These are phyloP conservation scores for Spatulosminthurus flaviceps DNA, from an alignment of 2,888 invertebrate species.

Conservation along the genomic window DNA sequence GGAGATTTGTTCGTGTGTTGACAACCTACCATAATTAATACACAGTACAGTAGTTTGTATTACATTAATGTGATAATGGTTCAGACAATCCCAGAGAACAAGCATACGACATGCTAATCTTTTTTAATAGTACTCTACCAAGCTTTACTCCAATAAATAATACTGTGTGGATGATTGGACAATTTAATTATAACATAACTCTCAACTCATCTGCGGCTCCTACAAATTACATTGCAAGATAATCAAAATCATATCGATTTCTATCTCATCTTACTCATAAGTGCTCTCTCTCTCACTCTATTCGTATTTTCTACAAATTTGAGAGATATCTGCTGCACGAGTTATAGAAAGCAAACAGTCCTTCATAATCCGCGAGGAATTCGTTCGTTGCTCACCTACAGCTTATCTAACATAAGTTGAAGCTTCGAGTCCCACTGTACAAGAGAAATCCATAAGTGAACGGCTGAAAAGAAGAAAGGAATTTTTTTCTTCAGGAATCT, in stretches of 20 bases:
- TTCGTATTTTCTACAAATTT: neutral
- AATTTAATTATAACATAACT: neutral
- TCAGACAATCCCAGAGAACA: no score
- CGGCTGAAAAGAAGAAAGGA: neutral
- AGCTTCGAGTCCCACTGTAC: neutral
- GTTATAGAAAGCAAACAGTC: neutral
- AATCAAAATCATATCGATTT: constrained; percentile 4
- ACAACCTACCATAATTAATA: neutral
- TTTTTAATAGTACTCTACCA: no score
- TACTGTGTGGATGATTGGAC: neutral
- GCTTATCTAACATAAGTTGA: no score
- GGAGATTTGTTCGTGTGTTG: neutral
- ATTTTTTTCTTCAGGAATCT: constrained; percentile 5
- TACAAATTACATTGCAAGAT: neutral
- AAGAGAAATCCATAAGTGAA: constrained; percentile 3
- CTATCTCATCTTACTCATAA: neutral
- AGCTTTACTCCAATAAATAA: no score
- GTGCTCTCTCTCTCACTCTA: neutral
- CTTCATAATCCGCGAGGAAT: neutral
- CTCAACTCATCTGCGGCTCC: neutral
- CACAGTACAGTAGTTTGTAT: neutral
- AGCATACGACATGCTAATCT: no score
- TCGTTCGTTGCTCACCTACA: neutral
- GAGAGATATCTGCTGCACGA: neutral
- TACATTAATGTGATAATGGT: neutral